Percentiles rank a stretch among this genome's conserved stretches.
phyloP scores from a whole-genome alignment of 2,797 vertebrate species.

The Thunnus albacares region DNA sequence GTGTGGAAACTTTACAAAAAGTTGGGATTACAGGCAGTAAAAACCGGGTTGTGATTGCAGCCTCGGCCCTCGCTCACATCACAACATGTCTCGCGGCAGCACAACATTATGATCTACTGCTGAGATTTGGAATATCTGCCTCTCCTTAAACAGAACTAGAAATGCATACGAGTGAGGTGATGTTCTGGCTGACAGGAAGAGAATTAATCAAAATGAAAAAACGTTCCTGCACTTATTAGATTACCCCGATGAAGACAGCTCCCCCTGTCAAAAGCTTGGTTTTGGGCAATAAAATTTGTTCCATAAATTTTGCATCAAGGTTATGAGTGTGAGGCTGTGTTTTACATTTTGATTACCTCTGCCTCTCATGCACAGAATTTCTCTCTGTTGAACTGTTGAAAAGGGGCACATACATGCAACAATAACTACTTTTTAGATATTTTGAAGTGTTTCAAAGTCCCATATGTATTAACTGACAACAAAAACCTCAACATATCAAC shows the following conservation, averaged over 20 bases:
- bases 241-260: slow-evolving; percentile 20
- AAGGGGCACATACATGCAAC: neutral
- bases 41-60: neutral
- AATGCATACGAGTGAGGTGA: neutral
- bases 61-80: neutral
- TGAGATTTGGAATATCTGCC: neutral
- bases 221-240: slow-evolving; percentile 10
- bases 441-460: neutral
- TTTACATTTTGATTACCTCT: slow-evolving; percentile 8
- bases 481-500: slow-evolving; percentile 2
- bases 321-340: neutral
- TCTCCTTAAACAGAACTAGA: slow-evolving; percentile 6
- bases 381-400: neutral
- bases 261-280: slow-evolving; percentile 15
- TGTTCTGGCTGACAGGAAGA: slow-evolving; percentile 8
- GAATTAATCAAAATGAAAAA: slow-evolving; percentile 31
- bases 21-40: neutral
- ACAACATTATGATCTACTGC: neutral
- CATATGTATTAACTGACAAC: neutral
- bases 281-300: slow-evolving; percentile 17
- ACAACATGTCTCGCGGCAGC: neutral
- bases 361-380: neutral
- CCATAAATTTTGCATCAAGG: neutral
- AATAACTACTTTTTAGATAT: neutral
- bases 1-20: neutral